Base-by-base conservation (phyloP, 2,797 vertebrate species). In the Tachyglossus aculeatus region DNA sequence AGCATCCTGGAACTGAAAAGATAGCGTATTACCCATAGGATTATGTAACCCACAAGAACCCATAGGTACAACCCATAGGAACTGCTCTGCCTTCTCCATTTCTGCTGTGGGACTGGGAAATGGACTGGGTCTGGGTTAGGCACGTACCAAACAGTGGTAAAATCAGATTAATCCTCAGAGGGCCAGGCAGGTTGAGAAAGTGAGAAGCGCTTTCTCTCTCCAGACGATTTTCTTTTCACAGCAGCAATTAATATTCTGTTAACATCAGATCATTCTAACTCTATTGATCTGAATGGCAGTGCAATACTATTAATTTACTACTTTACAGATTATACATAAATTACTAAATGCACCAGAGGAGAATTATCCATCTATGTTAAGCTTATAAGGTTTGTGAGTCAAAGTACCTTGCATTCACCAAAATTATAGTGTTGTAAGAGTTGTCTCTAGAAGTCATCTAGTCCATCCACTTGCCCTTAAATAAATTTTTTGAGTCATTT, bases 241-340 rank as follows among this genome's bases (percentile, higher is more conserved):
- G 39, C 41, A 31, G 19, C 56, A 58, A 65, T 37, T 34, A 61
- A 52, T 60, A 34, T 53, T 32, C 48, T 4, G 38, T 45, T 56
- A 66, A 55, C 71, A 45, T 47, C 44, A 36, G 56, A 64, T 50
- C 65, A 60, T 67, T 68, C 41, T 69, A 79, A 61, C 48, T 56
- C 67, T 72, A 61, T 72, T 58, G 60, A 77, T 40, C 41, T 32
- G 77, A 77, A 74, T 56, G 53, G 34, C 70, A 54, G 25, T 32
- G 40, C 21, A 57, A 72, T 50, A 29, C 70, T 67, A 61, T 74
- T 69, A 54, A 72, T 51, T 77, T 51, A 58, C 64, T 67, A 21
- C 41, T 43, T 62, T 24, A 40, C 14, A 51, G 37, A 67, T 62
- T 24, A 40, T 12, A 51, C 33, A 67, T 31, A 73, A 56, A 57